phyloP scores from a whole-genome alignment of 2,113 vertebrate genomes.

The Rhizomys pruinosus region DNA sequence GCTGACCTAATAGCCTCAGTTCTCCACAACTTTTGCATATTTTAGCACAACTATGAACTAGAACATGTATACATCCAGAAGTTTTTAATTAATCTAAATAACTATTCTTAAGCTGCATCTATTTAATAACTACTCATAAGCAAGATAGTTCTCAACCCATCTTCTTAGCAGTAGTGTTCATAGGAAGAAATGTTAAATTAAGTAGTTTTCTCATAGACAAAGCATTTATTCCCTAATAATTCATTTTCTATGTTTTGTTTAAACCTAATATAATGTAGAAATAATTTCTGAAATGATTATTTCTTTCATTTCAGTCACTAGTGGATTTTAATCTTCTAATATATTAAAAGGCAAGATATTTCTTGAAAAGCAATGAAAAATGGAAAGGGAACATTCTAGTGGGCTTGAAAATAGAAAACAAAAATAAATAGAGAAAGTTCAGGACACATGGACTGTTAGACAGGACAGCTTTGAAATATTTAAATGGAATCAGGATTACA shows the following conservation, averaged over 20 bases:
- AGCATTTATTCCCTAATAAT: not conserved
- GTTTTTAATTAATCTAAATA: conserved; percentile 31
- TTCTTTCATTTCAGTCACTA: not conserved
- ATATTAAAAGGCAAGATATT: not conserved
- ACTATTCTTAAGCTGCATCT: not conserved
- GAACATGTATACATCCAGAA: conserved; percentile 22
- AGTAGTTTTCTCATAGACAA: not conserved
- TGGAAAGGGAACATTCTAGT: not conserved
- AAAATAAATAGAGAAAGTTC: not conserved
- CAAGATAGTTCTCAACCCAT: not conserved
- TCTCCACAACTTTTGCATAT: not conserved
- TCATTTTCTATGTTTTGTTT: not conserved
- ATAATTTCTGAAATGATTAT: not conserved
- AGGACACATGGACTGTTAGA: not conserved
- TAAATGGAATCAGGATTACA: not conserved
- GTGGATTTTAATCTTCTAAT: not conserved
- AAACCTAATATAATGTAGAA: not conserved
- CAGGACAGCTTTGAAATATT: not conserved
- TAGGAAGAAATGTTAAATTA: conserved; percentile 26
- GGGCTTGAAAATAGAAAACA: not conserved
- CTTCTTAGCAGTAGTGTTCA: not conserved
- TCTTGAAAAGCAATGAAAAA: not conserved
- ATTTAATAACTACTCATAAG: conserved; percentile 12
- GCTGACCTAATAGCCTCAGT: not conserved
- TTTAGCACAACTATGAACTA: conserved; percentile 5